Evolutionary conservation across 1,140 invertebrate species (phyloP), one percentile per base, ranked within the genome.

Genomic region (Neoseiulus cucumeris): DNA sequence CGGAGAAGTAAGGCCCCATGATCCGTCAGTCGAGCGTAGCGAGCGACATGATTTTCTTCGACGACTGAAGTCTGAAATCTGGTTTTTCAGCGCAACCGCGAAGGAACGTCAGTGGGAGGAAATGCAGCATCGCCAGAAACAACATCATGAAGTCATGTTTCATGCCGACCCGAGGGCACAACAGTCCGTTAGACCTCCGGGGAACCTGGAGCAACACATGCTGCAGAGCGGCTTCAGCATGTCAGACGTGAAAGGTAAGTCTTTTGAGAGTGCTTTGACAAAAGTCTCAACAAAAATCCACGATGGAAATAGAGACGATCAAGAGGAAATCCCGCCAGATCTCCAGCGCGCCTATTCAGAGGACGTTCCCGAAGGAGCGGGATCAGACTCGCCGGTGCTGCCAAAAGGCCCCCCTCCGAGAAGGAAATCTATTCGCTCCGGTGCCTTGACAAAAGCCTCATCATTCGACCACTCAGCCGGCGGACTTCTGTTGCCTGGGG

Each of bases 121-220:
- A 73, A 91, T 92, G 51, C 86, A 87, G 72, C 81, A 85, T 29
- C 78, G 87, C 1, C 89, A 91, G 71, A 85, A 86, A 69, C 79
- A 84, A 59, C 76, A 91, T 0, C 78, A 59, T 20, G 51, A 59
- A 9, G 51, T 59, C 14, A 59, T 59, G 51, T 59, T 59, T 33
- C 51, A 59, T 17, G 33, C 33, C 12, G 51, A 59, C 22, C 22
- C 51, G 14, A 17, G 51, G 14, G 22, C 14, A 6, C 51, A 59
- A 25, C 42, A 42, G 33, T 65, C 42, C 14, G 41, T 14, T 14
- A 64, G 44, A n/a, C 51, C 79, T 9, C 83, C 85, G 0, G 86
- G 85, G 2, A 86, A 89, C 69, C 84, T 91, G 70, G 88, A 92
- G 73, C 88, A 91, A 72, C 91, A 91, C 67, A 89, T 93, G 81